Conservation (phyloP, 2,888 invertebrate species). For the Hydraecia micacea region DNA sequence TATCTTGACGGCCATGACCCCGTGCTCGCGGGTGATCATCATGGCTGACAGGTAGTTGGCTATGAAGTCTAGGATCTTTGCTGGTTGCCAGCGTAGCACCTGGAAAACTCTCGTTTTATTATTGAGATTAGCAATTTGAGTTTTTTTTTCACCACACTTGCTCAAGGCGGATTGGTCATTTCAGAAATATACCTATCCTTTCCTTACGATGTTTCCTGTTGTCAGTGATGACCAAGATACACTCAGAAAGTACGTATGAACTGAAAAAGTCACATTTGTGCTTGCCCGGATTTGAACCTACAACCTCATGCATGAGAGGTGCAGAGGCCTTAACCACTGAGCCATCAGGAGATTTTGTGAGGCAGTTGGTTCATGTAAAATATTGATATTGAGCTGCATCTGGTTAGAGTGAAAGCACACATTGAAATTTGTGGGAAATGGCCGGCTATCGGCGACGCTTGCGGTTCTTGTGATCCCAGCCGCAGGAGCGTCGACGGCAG, state of each 20-base stretch:
- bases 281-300: too few relatives aligned
- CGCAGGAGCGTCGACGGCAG: not conserved
- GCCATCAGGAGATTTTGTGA: too few relatives aligned
- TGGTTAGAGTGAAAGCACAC: not conserved
- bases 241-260: not conserved
- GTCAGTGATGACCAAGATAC: not conserved
- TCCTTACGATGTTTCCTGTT: not conserved
- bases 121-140: not conserved
- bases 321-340: not conserved
- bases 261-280: not conserved
- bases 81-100: conserved; percentile 93
- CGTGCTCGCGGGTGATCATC: conserved; percentile 92
- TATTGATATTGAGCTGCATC: not conserved
- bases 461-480: not conserved
- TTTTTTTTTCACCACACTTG: not conserved
- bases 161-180: not conserved
- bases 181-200: not conserved
- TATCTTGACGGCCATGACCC: conserved; percentile 82
- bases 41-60: conserved; percentile 93
- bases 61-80: conserved; percentile 92
- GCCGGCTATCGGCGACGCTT: not conserved
- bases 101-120: conserved; percentile 67
- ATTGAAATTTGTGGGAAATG: not conserved
- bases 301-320: not conserved
- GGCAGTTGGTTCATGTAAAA: not conserved